Evolutionary conservation across 2,113 vertebrate species (phyloP).

Genomic region (Bos taurus): DNA sequence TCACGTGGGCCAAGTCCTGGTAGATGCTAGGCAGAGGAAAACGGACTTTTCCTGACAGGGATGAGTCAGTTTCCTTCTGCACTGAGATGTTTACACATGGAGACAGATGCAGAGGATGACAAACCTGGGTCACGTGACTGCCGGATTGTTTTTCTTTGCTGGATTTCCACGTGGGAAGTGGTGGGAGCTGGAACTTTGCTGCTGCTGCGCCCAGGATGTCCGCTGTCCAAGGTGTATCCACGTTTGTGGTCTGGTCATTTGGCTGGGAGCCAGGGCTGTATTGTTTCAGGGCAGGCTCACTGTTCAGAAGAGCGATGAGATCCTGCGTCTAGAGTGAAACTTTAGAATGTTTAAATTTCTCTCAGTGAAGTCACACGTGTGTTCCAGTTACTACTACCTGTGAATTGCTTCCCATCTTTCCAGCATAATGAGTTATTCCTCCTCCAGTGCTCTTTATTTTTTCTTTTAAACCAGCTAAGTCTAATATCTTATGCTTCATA

Average conservation of each 20-base stretch:
- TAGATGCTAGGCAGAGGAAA: conserved; percentile 54
- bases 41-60: conserved; percentile 66
- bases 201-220: conserved; percentile 68
- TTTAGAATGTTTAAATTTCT: conserved; percentile 9
- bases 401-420: not conserved
- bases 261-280: conserved; percentile 34
- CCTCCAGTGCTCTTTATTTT: not conserved
- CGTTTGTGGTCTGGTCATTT: conserved; percentile 2
- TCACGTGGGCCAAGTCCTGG: conserved; percentile 6
- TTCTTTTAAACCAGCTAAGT: not conserved
- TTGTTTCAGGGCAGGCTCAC: conserved; percentile 1
- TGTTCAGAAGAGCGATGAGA: not conserved
- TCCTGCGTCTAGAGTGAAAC: not conserved
- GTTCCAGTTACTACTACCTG: not conserved
- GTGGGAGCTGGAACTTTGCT: not conserved
- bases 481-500: not conserved
- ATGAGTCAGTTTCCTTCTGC: conserved; percentile 75
- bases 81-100: conserved; percentile 65
- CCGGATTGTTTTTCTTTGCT: conserved; percentile 57
- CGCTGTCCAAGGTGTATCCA: conserved; percentile 70
- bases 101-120: conserved; percentile 68
- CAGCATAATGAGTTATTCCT: not conserved
- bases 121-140: conserved; percentile 28
- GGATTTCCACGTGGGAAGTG: conserved; percentile 54
- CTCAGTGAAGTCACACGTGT: not conserved